phyloP scores from a whole-genome alignment of 2,888 invertebrate genomes.

The Drosophila subsilvestris region DNA sequence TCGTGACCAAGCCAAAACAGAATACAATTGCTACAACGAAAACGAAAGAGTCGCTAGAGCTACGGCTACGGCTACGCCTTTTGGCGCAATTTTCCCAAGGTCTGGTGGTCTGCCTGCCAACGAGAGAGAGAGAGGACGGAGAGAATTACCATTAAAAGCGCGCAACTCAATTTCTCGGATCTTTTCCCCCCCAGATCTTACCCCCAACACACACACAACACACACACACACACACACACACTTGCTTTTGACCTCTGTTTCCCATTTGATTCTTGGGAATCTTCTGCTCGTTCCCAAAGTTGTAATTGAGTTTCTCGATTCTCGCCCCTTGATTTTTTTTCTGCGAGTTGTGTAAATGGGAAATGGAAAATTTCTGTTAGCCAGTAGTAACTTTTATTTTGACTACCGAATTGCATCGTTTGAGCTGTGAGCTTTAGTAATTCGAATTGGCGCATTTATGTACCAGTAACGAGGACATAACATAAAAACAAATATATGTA shows the following conservation, averaged over 20 bases:
- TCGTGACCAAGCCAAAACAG: conserved; percentile 11
- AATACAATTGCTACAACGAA: not conserved
- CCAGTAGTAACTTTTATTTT: not conserved
- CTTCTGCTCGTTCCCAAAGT: not conserved
- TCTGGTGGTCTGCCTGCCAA: not conserved
- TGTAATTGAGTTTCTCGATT: not conserved
- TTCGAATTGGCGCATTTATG: not conserved
- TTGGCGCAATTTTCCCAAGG: conserved; percentile 9
- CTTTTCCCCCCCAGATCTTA: not conserved
- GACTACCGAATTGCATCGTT: not conserved
- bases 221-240: not conserved
- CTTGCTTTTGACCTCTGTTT: not conserved
- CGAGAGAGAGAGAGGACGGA: not conserved
- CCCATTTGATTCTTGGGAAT: not conserved
- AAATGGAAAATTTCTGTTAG: not conserved
- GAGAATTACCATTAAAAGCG: conserved; percentile 34
- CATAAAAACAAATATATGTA: conserved; percentile 19
- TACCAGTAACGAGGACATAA: not conserved
- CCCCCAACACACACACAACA: not conserved
- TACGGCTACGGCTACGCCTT: conserved; percentile 21
- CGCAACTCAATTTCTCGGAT: conserved; percentile 13
- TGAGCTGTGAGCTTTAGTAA: not conserved
- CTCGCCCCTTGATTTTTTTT: not conserved
- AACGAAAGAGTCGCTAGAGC: not conserved
- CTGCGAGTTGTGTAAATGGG: not conserved